Conservation (phyloP, 2,113 vertebrate species). For the Procavia capensis region DNA sequence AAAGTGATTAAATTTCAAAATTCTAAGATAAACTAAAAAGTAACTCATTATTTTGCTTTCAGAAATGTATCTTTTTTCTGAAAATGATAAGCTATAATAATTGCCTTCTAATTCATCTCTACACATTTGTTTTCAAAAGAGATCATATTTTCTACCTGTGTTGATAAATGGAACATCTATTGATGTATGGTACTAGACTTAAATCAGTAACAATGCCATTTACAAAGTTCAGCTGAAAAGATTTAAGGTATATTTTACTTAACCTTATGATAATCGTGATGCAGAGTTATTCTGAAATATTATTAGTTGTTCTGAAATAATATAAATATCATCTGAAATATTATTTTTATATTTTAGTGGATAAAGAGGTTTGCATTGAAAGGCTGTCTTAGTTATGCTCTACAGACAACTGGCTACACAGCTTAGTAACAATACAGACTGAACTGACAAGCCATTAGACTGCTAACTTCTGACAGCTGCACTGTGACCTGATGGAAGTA, state of each 20-base stretch:
- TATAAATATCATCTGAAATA: conserved; percentile 32
- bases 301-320: conserved; percentile 12
- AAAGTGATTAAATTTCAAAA: background rate
- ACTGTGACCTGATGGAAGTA: background rate
- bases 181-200: background rate
- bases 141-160: background rate
- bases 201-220: background rate
- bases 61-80: background rate
- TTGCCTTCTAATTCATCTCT: background rate
- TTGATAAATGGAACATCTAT: background rate
- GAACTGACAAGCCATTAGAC: background rate
- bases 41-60: background rate
- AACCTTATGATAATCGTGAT: background rate
- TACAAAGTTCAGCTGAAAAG: background rate
- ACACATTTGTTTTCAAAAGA: background rate
- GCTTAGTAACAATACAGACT: background rate
- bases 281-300: background rate
- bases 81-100: background rate
- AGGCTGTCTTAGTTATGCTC: background rate
- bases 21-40: background rate
- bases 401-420: background rate
- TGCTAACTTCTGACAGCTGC: background rate
- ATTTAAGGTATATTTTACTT: background rate
- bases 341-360: background rate
- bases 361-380: background rate